Evolutionary conservation across 37 sponge, comb jelly and placozoan species (phyloP), one percentile per base, ranked within the genome.

Genomic region (Halisarca cf. caerulea): DNA sequence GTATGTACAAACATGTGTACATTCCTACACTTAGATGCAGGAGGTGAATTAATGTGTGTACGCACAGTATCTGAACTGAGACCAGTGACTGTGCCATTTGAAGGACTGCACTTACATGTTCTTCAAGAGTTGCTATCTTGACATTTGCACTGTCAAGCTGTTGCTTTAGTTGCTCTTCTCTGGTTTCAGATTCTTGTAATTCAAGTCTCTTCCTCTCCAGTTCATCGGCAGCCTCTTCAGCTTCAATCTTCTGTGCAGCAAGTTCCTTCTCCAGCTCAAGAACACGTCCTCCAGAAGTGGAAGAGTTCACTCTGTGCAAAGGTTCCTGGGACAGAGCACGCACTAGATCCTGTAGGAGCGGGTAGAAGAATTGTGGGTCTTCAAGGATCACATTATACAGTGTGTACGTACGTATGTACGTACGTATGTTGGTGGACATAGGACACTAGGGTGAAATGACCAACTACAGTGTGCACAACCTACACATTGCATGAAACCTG

Each of bases 151-250:
- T 36, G 0, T 2, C 18, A 14, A 85, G 68, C 58, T 88, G 73
- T 25, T 81, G 37, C 66, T 45, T 21, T 2, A 83, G 42, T 8
- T 58, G 18, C 21, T 66, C 79, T 58, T 84, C 89, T 59, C 89
- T 86, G 32, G 51, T 66, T 28, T 66, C 59, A 0, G 84, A 64
- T 40, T 86, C 72, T 32, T 36, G 88, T 28, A 83, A 23, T 39
- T 89, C 89, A 72, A 60, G 25, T 3, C 23, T 47, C 84, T 88
- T 92, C 66, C 58, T 62, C 55, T 92, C 92, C 33, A 88, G 54
- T 57, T 86, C 78, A 24, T 69, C 66, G 2, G 75, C 53, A 20
- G 73, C 71, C 30, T 88, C 89, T 1, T 87, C 84, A 18, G 78
- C 80, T 55, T 86, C 62, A 0, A 54, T 83, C 89, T 86, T 92